A percentile compares a stretch with the other conserved stretches of the same genome.
Conservation (phyloP, 30 jellyfish, hydroid and myxozoan genomes). For the Aurelia aurita complex sp. Pacific region DNA sequence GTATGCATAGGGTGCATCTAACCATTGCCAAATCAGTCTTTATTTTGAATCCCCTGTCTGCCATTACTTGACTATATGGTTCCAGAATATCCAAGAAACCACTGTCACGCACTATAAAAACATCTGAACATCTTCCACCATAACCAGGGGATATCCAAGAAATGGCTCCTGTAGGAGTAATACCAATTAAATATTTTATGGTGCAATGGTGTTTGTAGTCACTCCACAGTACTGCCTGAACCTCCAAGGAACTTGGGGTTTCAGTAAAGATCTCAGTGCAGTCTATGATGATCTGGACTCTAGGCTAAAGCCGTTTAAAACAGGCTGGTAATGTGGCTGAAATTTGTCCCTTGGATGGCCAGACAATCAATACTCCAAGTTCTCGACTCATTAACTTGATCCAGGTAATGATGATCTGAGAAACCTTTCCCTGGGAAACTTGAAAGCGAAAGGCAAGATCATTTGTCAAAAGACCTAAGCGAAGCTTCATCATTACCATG, state of each 20-base stretch:
- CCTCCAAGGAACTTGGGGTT: conserved; percentile 68
- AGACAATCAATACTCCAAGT: conserved; percentile 41
- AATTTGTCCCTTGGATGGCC: conserved; percentile 72
- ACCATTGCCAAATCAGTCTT: conserved; percentile 36
- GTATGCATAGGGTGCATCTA: conserved; percentile 56
- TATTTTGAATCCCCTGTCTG: conserved; percentile 80
- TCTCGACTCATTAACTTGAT: conserved; percentile 46
- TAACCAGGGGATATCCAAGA: conserved; percentile 76
- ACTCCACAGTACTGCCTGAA: conserved; percentile 71
- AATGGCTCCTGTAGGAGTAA: conserved; percentile 78
- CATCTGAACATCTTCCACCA: conserved; percentile 75
- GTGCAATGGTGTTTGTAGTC: conserved; percentile 79
- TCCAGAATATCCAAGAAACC: conserved; percentile 60
- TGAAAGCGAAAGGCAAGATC: conserved; percentile 61
- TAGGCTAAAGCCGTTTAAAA: conserved; percentile 63
- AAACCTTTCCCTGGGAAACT: conserved; percentile 45
- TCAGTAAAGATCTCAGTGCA: conserved; percentile 71
- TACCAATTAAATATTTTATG: conserved; percentile 36
- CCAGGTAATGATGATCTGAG: conserved; percentile 63
- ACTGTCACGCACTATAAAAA: conserved; percentile 46
- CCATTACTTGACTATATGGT: conserved; percentile 71
- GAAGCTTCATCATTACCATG: conserved; percentile 33
- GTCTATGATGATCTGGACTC: conserved; percentile 53
- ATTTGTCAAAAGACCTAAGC: conserved; percentile 40
- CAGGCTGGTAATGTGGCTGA: conserved; percentile 45